Conservation (phyloP, 2,797 vertebrate species). For the Geotrypetes seraphini region DNA sequence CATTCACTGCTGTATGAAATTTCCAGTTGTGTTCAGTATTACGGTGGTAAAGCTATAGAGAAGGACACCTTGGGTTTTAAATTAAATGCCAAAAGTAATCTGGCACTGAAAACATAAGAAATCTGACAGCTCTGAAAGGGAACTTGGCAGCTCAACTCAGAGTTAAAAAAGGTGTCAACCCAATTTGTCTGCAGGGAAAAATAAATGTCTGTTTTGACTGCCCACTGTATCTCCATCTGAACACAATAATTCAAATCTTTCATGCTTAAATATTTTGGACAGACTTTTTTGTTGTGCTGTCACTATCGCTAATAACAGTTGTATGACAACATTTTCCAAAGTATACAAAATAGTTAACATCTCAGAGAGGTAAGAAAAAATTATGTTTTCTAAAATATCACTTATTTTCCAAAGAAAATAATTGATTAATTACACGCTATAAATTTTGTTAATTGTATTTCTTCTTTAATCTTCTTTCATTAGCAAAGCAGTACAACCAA, state of each 20-base stretch:
- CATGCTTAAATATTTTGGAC: not conserved
- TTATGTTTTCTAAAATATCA: too few species aligned
- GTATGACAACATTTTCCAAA: not conserved
- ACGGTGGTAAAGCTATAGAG: not conserved
- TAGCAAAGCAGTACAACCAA: too few species aligned
- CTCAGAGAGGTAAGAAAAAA: too few species aligned
- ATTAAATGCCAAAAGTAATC: not conserved
- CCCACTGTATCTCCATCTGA: not conserved
- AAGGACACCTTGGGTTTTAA: not conserved
- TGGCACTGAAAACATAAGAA: not conserved
- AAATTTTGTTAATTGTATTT: too few species aligned
- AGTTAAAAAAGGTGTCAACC: not conserved
- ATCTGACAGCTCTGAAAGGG: not conserved
- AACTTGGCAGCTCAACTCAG: not conserved
- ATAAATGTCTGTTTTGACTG: not conserved
- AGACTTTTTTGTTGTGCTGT: not conserved
- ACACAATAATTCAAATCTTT: accelerated
- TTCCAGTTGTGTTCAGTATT: not conserved
- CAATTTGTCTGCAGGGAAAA: not conserved
- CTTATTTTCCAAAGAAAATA: too few species aligned
- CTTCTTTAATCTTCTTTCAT: too few species aligned
- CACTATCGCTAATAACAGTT: not conserved
- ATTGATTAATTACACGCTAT: too few species aligned
- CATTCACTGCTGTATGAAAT: not conserved
- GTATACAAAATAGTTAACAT: not conserved